These are phyloP conservation scores for Percina caprodes DNA, from an alignment of 2,113 vertebrate species.

Conservation along the genomic window DNA sequence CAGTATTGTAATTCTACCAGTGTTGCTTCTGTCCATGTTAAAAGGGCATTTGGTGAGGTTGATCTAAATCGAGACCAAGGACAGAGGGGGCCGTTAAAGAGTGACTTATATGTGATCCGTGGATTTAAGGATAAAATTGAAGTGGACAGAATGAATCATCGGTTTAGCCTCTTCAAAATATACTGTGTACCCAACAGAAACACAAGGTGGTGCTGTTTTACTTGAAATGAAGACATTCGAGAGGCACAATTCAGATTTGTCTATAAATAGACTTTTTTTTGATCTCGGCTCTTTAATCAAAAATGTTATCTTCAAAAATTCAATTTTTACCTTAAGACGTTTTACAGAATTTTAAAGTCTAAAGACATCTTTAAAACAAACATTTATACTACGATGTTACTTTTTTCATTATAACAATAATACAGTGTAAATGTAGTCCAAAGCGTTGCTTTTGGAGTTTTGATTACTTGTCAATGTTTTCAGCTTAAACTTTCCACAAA, in stretches of 20 bases:
- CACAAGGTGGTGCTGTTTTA: conserved; percentile 63
- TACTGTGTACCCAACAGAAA: neutral
- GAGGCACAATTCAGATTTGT: neutral
- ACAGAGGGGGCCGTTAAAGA: accelerated
- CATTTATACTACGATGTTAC: neutral
- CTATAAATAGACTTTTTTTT: conserved; percentile 35
- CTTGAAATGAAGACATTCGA: neutral
- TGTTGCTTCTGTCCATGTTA: neutral
- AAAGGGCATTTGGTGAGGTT: neutral
- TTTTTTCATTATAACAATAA: conserved; percentile 40
- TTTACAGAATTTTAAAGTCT: conserved; percentile 16
- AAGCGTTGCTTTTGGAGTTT: conserved; percentile 24
- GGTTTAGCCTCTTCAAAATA: neutral
- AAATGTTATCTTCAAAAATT: conserved; percentile 11
- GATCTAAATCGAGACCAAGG: accelerated
- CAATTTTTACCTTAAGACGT: conserved; percentile 7
- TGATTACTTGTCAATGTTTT: conserved; percentile 52
- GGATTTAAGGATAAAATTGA: neutral
- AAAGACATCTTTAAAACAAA: neutral
- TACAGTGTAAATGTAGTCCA: conserved; percentile 20
- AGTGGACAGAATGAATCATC: neutral
- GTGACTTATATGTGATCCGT: neutral
- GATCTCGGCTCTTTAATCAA: conserved; percentile 36
- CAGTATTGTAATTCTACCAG: neutral
- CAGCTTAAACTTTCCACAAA: conserved; percentile 49